Evolutionary conservation across 2,888 invertebrate species (phyloP).

Genomic region (Agriopis marginaria): DNA sequence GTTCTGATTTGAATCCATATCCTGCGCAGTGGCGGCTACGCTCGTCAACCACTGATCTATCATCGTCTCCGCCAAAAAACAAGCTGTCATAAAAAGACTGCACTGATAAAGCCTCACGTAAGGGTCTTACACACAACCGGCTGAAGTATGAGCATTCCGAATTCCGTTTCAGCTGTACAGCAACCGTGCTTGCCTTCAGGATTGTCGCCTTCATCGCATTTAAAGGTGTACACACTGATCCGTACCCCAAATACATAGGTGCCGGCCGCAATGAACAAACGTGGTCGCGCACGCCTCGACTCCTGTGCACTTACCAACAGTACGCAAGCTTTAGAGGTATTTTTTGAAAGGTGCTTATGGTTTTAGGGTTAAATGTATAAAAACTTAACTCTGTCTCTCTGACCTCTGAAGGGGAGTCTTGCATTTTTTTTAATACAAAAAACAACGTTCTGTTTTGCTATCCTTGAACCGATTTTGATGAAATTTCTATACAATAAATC

Average conservation of each 20-base stretch:
- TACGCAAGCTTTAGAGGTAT: conserved; percentile 5
- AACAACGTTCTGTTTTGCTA: too few relatives aligned
- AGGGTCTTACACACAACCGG: neutral
- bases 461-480: too few relatives aligned
- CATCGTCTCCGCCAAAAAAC: too few relatives aligned
- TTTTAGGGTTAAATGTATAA: neutral
- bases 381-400: too few relatives aligned
- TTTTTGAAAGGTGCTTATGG: neutral
- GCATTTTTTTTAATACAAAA: too few relatives aligned
- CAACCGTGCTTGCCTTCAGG: conserved; percentile 30
- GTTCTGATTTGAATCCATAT: too few relatives aligned
- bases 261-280: conserved; percentile 71
- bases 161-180: conserved; percentile 23
- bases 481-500: too few relatives aligned
- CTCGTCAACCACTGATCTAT: too few relatives aligned
- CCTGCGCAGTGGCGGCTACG: too few relatives aligned
- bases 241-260: conserved; percentile 70
- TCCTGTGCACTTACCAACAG: conserved; percentile 2
- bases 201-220: conserved; percentile 61
- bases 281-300: conserved; percentile 63
- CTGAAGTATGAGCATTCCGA: conserved; percentile 19
- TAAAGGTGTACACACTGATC: conserved; percentile 69
- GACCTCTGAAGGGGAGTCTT: too few relatives aligned
- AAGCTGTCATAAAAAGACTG: too few relatives aligned
- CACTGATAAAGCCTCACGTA: too few relatives aligned